Evolutionary conservation across 2,113 vertebrate genomes (phyloP).

Genomic region (Gallinago jamesoni): DNA sequence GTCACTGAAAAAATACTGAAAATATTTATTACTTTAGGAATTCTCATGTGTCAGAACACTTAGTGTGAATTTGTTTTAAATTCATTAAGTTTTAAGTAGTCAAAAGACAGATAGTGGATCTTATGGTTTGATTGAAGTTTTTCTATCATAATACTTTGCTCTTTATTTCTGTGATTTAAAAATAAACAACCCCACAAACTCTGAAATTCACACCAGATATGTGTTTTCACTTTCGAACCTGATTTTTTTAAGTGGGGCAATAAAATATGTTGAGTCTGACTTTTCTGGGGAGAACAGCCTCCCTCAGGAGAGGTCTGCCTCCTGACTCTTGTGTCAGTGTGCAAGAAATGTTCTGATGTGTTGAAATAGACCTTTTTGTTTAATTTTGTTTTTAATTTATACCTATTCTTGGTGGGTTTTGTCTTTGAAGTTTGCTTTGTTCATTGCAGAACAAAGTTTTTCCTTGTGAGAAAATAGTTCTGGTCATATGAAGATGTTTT

Average conservation of each 20-base stretch:
- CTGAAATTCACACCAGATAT: background rate
- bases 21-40: background rate
- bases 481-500: background rate
- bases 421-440: background rate
- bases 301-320: background rate
- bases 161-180: background rate
- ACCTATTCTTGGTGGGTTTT: background rate
- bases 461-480: background rate
- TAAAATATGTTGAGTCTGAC: background rate
- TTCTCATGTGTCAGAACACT: background rate
- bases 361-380: background rate
- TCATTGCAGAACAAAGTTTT: background rate
- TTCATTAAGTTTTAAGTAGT: background rate
- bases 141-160: background rate
- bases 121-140: background rate
- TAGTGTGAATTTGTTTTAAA: background rate
- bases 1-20: background rate
- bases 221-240: background rate
- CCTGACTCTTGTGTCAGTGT: fast-evolving
- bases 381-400: background rate
- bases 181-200: background rate
- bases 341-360: background rate
- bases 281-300: background rate
- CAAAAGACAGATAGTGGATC: background rate
- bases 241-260: background rate